Evolutionary conservation across 2,113 vertebrate genomes (phyloP), one percentile per base, ranked within the genome.

Genomic region (Pipa parva): DNA sequence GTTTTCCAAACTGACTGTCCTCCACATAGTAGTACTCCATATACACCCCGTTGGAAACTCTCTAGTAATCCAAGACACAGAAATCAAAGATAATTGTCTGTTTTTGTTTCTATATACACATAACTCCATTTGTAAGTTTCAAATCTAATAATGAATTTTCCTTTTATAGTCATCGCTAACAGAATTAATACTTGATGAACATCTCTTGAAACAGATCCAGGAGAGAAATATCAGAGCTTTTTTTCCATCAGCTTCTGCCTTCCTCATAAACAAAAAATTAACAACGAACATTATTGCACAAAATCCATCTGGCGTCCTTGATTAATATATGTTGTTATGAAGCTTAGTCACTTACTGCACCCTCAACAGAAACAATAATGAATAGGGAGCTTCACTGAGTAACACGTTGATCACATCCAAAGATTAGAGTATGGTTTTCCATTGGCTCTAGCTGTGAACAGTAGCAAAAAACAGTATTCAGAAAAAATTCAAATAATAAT

Each of bases 351-450:
- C 62, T 68, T 42, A 63, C 63, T 45, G 65, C 63, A 48, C 64
- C 27, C 74, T 31, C 61, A 74, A 75, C 75, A 68, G 72, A 71
- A 78, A 75, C 45, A 17, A 36, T 7, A 15, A 31, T 31, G 27
- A 28, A 56, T 28, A 13, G 25, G 18, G n/a, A n/a, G n/a, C n/a
- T n/a, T n/a, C n/a, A n/a, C n/a, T n/a, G n/a, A n/a, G n/a, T n/a
- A n/a, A n/a, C n/a, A n/a, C n/a, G n/a, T n/a, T n/a, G n/a, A n/a
- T n/a, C n/a, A n/a, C n/a, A n/a, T n/a, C n/a, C n/a, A n/a, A n/a
- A n/a, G n/a, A n/a, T n/a, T n/a, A n/a, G n/a, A n/a, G n/a, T n/a
- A n/a, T n/a, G n/a, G n/a, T n/a, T n/a, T n/a, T n/a, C n/a, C n/a
- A n/a, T n/a, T n/a, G n/a, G n/a, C n/a, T n/a, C n/a, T n/a, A n/a